phyloP scores from a whole-genome alignment of 2,113 vertebrate genomes.

The Empidonax alnorum region DNA sequence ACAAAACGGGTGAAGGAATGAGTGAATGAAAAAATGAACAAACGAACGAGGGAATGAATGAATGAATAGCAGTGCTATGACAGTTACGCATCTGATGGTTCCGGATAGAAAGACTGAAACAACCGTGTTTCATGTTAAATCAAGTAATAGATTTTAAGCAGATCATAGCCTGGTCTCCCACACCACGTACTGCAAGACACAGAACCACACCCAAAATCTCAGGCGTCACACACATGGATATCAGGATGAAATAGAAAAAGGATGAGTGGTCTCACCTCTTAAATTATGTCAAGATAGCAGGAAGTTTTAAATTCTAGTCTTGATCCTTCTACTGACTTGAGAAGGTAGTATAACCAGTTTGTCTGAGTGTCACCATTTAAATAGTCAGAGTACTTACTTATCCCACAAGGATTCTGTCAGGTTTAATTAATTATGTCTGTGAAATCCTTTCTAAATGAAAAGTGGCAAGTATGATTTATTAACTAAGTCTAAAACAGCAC shows the following conservation, averaged over 20 bases:
- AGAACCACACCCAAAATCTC: not conserved
- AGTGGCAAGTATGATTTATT: slow-evolving; percentile 39
- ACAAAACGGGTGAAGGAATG: not conserved
- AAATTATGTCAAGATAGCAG: not conserved
- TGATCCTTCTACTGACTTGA: not conserved
- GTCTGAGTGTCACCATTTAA: not conserved
- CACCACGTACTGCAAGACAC: not conserved
- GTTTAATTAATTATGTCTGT: slow-evolving; percentile 54
- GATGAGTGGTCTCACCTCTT: not conserved
- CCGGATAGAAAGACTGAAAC: not conserved
- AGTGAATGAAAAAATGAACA: not conserved
- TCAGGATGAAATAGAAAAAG: not conserved
- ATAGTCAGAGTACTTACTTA: slow-evolving; percentile 2
- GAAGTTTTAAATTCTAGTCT: not conserved
- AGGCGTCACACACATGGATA: not conserved
- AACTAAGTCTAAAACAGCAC: slow-evolving; percentile 42
- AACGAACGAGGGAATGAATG: not conserved
- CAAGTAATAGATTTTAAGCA: not conserved
- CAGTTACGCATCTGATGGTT: not conserved
- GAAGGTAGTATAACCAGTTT: slow-evolving; percentile 14
- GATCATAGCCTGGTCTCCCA: not conserved
- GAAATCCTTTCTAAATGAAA: slow-evolving; percentile 57
- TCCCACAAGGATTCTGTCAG: slow-evolving; percentile 8
- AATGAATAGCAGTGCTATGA: not conserved
- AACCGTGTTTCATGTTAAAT: not conserved